phyloP scores from a whole-genome alignment of 2,113 vertebrate genomes.

The Numenius arquata region DNA sequence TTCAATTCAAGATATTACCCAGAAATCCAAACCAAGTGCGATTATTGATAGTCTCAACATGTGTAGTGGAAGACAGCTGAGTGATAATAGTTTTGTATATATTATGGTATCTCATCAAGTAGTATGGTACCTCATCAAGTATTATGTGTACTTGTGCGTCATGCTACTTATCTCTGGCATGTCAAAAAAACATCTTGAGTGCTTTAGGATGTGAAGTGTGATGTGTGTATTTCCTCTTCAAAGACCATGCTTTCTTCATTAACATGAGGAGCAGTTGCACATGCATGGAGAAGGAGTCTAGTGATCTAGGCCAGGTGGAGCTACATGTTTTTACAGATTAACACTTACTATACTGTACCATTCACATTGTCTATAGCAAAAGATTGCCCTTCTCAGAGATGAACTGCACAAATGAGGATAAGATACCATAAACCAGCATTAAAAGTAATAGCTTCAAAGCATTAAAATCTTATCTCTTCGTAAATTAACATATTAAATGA shows the following conservation, averaged over 20 bases:
- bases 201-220: not conserved
- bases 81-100: not conserved
- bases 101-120: not conserved
- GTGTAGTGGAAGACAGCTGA: not conserved
- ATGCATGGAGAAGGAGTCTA: not conserved
- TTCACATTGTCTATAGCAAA: not conserved
- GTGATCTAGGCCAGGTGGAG: not conserved
- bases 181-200: not conserved
- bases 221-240: not conserved
- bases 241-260: not conserved
- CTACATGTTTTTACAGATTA: not conserved
- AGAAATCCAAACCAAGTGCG: conserved; percentile 9
- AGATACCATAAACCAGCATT: not conserved
- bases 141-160: not conserved
- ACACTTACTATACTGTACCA: not conserved
- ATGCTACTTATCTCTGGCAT: conserved; percentile 9
- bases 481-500: not conserved
- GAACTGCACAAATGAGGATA: not conserved
- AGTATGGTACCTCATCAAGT: conserved; percentile 11
- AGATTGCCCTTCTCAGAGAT: not conserved
- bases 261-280: not conserved
- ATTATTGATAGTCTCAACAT: conserved; percentile 20
- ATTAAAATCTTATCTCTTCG: not conserved
- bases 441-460: not conserved
- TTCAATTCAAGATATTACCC: not conserved